Evolutionary conservation across 2,797 vertebrate species (phyloP), one percentile per base, ranked within the genome.

Genomic region (Enteromius afrohamiltoni): DNA sequence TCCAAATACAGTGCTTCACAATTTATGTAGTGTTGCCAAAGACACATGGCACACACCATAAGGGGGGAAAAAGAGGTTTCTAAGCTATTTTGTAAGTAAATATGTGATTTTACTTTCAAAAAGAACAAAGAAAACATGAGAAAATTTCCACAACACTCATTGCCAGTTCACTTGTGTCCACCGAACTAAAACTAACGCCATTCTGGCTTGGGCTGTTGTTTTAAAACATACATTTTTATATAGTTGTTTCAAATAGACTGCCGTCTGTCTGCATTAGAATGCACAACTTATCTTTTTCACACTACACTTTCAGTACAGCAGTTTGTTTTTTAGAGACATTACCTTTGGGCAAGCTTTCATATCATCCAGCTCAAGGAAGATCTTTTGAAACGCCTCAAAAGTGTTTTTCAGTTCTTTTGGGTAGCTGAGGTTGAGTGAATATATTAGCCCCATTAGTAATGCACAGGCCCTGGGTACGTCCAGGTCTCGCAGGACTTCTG

Each of bases 391-490:
- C 17, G 85, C 67, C 34, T 88, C 85, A 75, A 85, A 88, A 14
- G 29, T 89, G 40, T 85, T 70, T 70, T 81, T 89, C 16, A 86
- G 70, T 53, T 78, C 37, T 81, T 67, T 87, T 79, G 86, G 74
- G 71, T 90, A 86, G 83, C 84, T 90, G n/a, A 88, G 85, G 68
- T 87, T 86, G 71, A 87, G 73, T 42, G 64, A 37, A 6, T 86
- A 85, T 49, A 86, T 90, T 40, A 88, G 83, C 10, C 74, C 86
- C 83, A 88, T 88, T 17, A 88, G 82, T 79, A 88, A 23, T 19
- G 85, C 87, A 86, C 87, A 86, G 29, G 86, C 83, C 58, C 87
- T 85, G 21, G 83, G 47, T 17, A 83, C 17, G 29, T 86, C 81
- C 40, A 86, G 16, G 45, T 68, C 78, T 60, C 55, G 29, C 17